Conservation (phyloP, 2,888 invertebrate species). For the Onchidella celtica region DNA sequence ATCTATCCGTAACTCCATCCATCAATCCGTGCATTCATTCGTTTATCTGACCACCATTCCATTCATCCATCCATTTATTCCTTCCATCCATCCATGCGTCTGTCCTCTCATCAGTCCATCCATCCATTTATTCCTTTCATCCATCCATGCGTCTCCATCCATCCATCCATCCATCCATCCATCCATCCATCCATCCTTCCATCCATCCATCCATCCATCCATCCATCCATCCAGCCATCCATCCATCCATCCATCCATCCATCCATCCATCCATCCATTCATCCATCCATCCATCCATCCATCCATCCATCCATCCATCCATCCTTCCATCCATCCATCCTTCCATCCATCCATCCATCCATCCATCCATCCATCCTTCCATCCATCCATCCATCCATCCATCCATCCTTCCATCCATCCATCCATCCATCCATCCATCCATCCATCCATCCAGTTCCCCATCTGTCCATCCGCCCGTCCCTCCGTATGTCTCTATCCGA, state of each 20-base stretch:
- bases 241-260: background rate
- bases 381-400: background rate
- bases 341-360: background rate
- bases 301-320: background rate
- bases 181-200: background rate
- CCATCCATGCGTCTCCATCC: too few relatives aligned
- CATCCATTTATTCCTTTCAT: too few relatives aligned
- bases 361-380: background rate
- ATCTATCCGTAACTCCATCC: too few relatives aligned
- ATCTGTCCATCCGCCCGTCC: background rate
- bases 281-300: slow-evolving; percentile 1
- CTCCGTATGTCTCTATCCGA: too few relatives aligned
- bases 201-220: background rate
- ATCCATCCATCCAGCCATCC: too few relatives aligned
- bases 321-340: background rate
- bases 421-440: background rate
- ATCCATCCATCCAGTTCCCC: background rate
- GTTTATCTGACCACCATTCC: too few relatives aligned
- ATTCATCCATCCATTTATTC: too few relatives aligned
- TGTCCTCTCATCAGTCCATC: too few relatives aligned
- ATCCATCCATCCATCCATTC: slow-evolving; percentile 1
- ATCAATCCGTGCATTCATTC: too few relatives aligned
- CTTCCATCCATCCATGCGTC: too few relatives aligned
- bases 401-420: background rate
- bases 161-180: slow-evolving; percentile 1